These are phyloP conservation scores for Megaceryle torquata DNA, from an alignment of 2,113 vertebrate genomes.

Conservation along the genomic window DNA sequence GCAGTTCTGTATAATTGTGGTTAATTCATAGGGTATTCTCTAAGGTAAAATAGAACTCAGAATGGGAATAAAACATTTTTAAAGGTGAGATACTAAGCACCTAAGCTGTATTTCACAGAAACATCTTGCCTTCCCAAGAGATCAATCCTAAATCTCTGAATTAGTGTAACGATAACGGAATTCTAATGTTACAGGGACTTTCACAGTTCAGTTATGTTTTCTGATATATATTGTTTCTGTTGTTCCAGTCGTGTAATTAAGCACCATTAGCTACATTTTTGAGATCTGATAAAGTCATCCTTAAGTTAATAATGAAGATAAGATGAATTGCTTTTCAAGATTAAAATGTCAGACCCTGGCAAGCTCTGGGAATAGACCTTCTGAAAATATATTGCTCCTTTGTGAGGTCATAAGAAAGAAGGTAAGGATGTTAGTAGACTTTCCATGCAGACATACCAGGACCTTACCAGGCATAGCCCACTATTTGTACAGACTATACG, in stretches of 20 bases:
- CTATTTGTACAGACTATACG: constrained; percentile 47
- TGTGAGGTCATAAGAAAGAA: constrained; percentile 31
- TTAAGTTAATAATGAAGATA: constrained; percentile 62
- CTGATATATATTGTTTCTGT: constrained; percentile 31
- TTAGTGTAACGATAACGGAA: not conserved
- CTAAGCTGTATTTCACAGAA: not conserved
- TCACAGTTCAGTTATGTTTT: constrained; percentile 51
- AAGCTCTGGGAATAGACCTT: constrained; percentile 38
- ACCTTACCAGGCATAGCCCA: not conserved
- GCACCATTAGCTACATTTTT: constrained; percentile 58
- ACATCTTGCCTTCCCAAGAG: constrained; percentile 16
- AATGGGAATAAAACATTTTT: not conserved
- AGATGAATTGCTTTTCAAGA: constrained; percentile 51
- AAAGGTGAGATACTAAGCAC: not conserved
- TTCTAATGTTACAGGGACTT: constrained; percentile 15
- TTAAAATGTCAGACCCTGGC: constrained; percentile 40
- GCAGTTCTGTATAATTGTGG: not conserved
- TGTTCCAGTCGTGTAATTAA: constrained; percentile 62
- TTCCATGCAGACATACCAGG: constrained; percentile 58
- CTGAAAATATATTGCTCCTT: constrained; percentile 29
- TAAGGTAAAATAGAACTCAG: constrained; percentile 22
- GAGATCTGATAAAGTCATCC: constrained; percentile 60
- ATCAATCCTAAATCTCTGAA: constrained; percentile 45
- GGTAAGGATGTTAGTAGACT: constrained; percentile 24
- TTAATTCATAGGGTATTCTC: not conserved